These are phyloP conservation scores for Esox niger DNA, from an alignment of 2,113 vertebrate species.

Conservation along the genomic window DNA sequence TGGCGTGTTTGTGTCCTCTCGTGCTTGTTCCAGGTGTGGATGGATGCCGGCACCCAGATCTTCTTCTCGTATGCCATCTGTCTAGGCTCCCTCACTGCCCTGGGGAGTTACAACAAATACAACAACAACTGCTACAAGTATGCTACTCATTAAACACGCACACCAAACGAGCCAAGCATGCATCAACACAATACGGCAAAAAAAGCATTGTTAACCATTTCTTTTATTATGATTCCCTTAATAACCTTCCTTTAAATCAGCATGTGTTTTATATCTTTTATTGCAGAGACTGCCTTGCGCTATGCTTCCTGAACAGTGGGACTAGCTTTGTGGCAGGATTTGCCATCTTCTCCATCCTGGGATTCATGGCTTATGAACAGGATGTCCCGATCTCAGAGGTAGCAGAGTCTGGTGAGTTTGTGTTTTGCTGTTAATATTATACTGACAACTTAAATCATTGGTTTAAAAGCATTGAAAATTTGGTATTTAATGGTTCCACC, in stretches of 20 bases:
- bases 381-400: slow-evolving; percentile 90
- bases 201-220: too few relatives aligned
- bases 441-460: background rate
- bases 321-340: slow-evolving; percentile 94
- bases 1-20: background rate
- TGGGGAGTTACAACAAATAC: slow-evolving; percentile 97
- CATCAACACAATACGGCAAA: background rate
- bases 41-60: slow-evolving; percentile 97
- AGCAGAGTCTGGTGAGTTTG: slow-evolving; percentile 88
- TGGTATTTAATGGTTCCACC: slow-evolving; percentile 4
- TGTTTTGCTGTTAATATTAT: background rate
- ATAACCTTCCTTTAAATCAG: background rate
- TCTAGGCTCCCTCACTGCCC: slow-evolving; percentile 87
- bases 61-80: slow-evolving; percentile 98
- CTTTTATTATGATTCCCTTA: background rate
- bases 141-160: background rate
- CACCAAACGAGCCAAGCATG: too few relatives aligned
- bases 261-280: slow-evolving; percentile 4
- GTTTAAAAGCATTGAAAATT: background rate
- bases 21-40: slow-evolving; percentile 84
- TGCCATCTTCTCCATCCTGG: slow-evolving; percentile 95
- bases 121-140: slow-evolving; percentile 98
- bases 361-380: slow-evolving; percentile 94
- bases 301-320: slow-evolving; percentile 91
- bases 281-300: slow-evolving; percentile 81